Evolutionary conservation across 2,797 vertebrate species (phyloP).

Genomic region (Gypaetus barbatus): DNA sequence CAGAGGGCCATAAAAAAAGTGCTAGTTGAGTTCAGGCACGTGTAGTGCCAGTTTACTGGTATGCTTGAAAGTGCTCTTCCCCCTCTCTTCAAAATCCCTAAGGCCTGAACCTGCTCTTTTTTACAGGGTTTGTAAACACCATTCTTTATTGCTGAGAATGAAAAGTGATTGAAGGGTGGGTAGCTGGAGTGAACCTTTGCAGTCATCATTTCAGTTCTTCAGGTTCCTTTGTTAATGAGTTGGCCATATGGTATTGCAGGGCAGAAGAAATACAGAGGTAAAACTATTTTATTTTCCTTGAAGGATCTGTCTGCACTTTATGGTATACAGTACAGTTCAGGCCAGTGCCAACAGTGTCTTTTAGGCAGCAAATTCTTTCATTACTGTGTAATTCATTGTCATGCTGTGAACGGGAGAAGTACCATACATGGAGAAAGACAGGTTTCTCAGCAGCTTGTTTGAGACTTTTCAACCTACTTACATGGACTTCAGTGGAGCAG

Average conservation of each 20-base stretch:
- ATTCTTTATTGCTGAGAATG: neutral
- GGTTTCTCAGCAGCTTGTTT: constrained; percentile 29
- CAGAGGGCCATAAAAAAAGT: neutral
- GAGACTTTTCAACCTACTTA: constrained; percentile 24
- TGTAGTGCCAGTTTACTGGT: neutral
- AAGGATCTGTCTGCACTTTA: neutral
- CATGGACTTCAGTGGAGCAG: constrained; percentile 19
- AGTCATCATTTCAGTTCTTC: neutral
- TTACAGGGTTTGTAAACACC: neutral
- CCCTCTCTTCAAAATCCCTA: neutral
- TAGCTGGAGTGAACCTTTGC: neutral
- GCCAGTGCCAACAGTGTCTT: constrained; percentile 3
- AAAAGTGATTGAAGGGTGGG: neutral
- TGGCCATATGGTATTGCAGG: neutral
- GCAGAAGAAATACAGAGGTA: neutral
- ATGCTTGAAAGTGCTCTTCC: neutral
- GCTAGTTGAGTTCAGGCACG: neutral
- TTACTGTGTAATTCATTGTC: constrained; percentile 49
- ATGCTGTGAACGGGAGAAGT: neutral
- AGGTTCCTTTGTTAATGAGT: neutral
- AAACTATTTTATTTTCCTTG: neutral
- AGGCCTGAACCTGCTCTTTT: neutral
- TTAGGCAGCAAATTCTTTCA: constrained; percentile 38
- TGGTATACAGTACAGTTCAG: neutral
- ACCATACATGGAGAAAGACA: constrained; percentile 64